These are phyloP conservation scores for Drosophila pallidifrons DNA, from an alignment of 1,140 invertebrate species.

Conservation along the genomic window DNA sequence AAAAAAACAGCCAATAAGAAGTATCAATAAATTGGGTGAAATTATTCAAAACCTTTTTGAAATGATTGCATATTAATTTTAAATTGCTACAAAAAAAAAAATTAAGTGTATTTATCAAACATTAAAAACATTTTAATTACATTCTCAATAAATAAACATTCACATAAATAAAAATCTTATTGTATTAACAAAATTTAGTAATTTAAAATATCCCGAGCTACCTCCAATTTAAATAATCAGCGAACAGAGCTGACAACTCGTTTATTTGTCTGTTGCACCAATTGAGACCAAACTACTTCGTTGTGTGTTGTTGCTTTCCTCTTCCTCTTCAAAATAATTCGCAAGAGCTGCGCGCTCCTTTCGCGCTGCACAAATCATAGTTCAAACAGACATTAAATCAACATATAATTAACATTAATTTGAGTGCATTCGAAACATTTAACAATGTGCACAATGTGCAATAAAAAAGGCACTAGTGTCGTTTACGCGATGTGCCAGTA, in stretches of 20 bases:
- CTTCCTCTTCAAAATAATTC: slow-evolving; percentile 53
- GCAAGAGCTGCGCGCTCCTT: slow-evolving; percentile 53
- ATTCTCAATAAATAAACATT: too few species aligned
- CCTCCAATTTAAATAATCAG: neutral
- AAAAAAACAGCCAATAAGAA: neutral
- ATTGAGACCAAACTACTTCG: slow-evolving; percentile 23
- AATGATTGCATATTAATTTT: too few species aligned
- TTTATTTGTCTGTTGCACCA: neutral
- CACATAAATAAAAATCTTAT: too few species aligned
- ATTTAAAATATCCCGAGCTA: too few species aligned
- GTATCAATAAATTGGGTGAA: too few species aligned
- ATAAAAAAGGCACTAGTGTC: slow-evolving; percentile 22
- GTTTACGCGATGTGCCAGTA: slow-evolving; percentile 11
- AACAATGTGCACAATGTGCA: slow-evolving; percentile 23
- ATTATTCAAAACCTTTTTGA: too few species aligned
- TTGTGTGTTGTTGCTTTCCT: slow-evolving; percentile 53
- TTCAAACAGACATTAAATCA: slow-evolving; percentile 44
- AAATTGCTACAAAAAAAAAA: too few species aligned
- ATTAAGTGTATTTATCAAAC: too few species aligned
- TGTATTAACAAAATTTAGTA: too few species aligned
- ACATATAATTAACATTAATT: slow-evolving; percentile 12
- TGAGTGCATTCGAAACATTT: slow-evolving; percentile 8
- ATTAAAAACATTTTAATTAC: too few species aligned
- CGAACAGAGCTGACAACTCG: slow-evolving; percentile 26
- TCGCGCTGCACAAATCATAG: slow-evolving; percentile 47